Evolutionary conservation across 2,888 invertebrate genomes (phyloP).

Genomic region (Stictocephala bisonia): DNA sequence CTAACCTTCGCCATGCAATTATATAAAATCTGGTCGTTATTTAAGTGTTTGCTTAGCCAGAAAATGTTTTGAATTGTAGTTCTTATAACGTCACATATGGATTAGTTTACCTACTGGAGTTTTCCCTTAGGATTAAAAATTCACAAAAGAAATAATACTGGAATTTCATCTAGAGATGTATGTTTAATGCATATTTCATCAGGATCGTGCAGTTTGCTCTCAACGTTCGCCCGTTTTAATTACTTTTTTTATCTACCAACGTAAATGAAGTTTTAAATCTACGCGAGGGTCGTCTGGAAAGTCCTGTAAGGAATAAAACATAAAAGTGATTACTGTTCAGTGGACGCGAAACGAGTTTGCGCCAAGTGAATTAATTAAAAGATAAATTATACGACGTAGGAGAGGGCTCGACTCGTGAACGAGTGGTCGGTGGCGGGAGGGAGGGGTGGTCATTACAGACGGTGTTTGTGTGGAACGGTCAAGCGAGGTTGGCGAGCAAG

Average conservation of each 20-base stretch:
- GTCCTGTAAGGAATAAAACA: slow-evolving; percentile 40
- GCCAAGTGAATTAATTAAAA: slow-evolving; percentile 42
- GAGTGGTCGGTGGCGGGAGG: not conserved
- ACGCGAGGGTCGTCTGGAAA: not conserved
- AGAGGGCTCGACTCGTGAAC: slow-evolving; percentile 25
- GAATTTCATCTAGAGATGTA: no score
- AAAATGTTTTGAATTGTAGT: no score
- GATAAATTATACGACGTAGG: slow-evolving; percentile 40
- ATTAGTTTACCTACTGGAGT: no score
- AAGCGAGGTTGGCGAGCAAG: slow-evolving; percentile 25
- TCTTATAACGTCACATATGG: no score
- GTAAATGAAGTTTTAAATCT: slow-evolving; percentile 34
- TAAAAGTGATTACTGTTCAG: slow-evolving; percentile 40
- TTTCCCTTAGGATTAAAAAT: no score
- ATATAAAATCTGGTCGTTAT: no score
- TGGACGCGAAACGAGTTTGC: slow-evolving; percentile 35
- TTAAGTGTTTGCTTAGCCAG: no score
- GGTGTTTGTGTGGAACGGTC: slow-evolving; percentile 35
- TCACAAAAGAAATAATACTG: no score
- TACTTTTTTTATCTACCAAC: slow-evolving; percentile 17
- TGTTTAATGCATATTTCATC: no score
- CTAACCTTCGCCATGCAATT: no score
- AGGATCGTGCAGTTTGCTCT: no score
- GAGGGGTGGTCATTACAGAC: slow-evolving; percentile 30
- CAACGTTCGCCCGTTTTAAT: not conserved